Conservation (phyloP, 2,888 invertebrate genomes). For the Lasioglossum leucozonium region DNA sequence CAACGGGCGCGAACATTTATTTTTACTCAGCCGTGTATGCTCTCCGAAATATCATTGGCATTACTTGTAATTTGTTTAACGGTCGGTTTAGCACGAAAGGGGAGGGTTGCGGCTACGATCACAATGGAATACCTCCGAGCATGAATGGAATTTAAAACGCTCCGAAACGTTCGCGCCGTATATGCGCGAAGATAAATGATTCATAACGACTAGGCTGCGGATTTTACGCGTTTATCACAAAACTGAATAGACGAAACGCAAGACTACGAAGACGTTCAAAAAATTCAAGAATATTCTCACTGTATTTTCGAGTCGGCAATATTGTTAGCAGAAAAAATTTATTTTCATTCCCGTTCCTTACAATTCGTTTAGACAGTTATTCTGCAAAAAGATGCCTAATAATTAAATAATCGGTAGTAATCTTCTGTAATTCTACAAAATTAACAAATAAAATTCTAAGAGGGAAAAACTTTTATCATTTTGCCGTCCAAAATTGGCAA, state of each 20-base stretch:
- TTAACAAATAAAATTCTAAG: background rate
- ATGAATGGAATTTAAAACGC: constrained; percentile 8
- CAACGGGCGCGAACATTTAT: background rate
- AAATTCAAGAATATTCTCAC: background rate
- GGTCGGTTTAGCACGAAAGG: constrained; percentile 11
- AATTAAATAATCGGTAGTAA: background rate
- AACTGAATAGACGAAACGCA: too few relatives aligned
- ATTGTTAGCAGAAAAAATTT: too few relatives aligned
- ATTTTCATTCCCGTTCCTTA: too few relatives aligned
- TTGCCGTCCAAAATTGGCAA: background rate
- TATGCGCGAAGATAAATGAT: constrained; percentile 3
- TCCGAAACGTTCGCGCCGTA: background rate
- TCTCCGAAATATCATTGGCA: background rate
- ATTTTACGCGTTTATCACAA: background rate
- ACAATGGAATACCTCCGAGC: background rate
- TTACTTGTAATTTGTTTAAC: constrained; percentile 17
- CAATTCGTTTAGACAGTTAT: background rate
- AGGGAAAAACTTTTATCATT: background rate
- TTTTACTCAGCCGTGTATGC: background rate
- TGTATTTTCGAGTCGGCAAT: too few relatives aligned
- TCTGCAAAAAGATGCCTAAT: background rate
- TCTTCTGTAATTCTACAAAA: background rate
- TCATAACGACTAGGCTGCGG: background rate
- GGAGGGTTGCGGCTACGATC: background rate
- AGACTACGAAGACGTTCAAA: background rate